Evolutionary conservation across 2,888 invertebrate species (phyloP), one percentile per base, ranked within the genome.

Genomic region (Acronicta leporina): DNA sequence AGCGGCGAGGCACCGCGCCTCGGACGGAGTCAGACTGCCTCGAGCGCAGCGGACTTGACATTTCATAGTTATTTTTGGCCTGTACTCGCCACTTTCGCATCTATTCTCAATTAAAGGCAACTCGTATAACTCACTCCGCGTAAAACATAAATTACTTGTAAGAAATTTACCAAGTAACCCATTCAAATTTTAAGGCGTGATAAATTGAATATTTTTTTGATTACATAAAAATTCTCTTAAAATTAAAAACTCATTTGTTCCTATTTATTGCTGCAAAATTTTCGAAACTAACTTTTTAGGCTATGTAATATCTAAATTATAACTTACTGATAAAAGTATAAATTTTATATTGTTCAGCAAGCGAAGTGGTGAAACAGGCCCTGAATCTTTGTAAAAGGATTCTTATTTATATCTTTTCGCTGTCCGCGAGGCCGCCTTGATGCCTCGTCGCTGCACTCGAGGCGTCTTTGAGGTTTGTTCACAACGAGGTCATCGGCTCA

Each of bases 391-490:
- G 4, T 16, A 1, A 38, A 45, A 38, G 25, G 30, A 15, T 27
- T 45, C 16, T 27, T 15, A 0, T 42, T 46, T 10, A 0, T 20
- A 10, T 0, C 4, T 10, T 47, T 44, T 47, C 48, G 15, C 41
- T 47, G 44, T 45, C 46, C n/a, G 10, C 41, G 43, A 54, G 67
- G 60, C 60, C 20, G 63, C 33, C 38, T 15, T 10, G 38, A 25
- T 42, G 54, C 55, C 51, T 73, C 63, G 69, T 20, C 69, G 73
- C 71, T 71, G 71, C 71, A 42, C 71, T 71, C 71, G 73, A 57
- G 61, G 67, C 41, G 27, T 38, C 45, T 46, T 46, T 10, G 48
- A 71, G 68, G 70, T 71, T 55, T 46, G 68, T 67, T 52, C 48
- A 0, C 13, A 5, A 42, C 44, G 14, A 44, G 49, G 25, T 15